Conservation (phyloP, 2,797 vertebrate species). For the Acipenser oxyrinchus region DNA sequence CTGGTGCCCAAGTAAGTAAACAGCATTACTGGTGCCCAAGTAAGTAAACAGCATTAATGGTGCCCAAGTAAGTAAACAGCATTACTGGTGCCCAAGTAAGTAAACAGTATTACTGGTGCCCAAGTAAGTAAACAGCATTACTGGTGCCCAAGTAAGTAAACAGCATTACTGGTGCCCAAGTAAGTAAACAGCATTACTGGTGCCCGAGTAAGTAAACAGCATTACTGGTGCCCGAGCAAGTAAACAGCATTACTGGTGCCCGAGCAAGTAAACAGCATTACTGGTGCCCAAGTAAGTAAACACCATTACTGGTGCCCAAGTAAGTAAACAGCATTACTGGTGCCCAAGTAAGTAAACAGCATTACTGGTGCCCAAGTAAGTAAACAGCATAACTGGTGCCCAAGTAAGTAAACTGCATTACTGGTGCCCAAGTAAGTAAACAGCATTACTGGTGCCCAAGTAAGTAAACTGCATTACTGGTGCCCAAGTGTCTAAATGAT, state of each 20-base stretch:
- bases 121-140: constrained; percentile 53
- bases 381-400: constrained; percentile 45
- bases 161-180: constrained; percentile 59
- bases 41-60: constrained; percentile 51
- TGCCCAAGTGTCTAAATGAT: too few relatives aligned
- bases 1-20: constrained; percentile 69
- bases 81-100: constrained; percentile 68
- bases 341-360: constrained; percentile 59
- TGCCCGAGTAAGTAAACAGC: constrained; percentile 59
- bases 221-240: constrained; percentile 68
- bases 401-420: constrained; percentile 53
- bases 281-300: constrained; percentile 69
- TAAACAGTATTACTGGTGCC: constrained; percentile 45
- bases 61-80: constrained; percentile 59
- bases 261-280: constrained; percentile 53
- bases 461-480: constrained; percentile 36
- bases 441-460: constrained; percentile 59
- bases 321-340: constrained; percentile 52
- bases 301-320: constrained; percentile 58
- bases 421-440: constrained; percentile 69
- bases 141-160: constrained; percentile 69
- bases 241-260: constrained; percentile 45
- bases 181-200: constrained; percentile 52
- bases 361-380: constrained; percentile 68
- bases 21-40: constrained; percentile 59